phyloP scores from a whole-genome alignment of 1,140 invertebrate species.

The Palaemon carinicauda region DNA sequence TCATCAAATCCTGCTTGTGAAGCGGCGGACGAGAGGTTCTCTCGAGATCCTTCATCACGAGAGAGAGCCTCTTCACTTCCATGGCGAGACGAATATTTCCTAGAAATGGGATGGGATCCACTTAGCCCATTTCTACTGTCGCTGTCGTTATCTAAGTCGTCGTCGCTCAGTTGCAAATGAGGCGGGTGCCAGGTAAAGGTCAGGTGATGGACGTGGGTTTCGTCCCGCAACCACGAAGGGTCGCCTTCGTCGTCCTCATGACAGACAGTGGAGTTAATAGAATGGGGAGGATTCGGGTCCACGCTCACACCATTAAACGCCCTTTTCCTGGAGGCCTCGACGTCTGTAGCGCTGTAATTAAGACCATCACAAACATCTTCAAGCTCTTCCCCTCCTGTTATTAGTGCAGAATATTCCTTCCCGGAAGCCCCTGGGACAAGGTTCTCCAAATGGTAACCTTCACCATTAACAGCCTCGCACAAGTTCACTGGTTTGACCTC shows the following conservation, averaged over 20 bases:
- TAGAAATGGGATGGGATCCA: too few relatives aligned
- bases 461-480: neutral
- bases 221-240: neutral
- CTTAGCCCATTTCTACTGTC: neutral
- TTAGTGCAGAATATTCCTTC: neutral
- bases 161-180: neutral
- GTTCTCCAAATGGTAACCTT: neutral
- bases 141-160: neutral
- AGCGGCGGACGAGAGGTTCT: neutral
- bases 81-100: too few relatives aligned
- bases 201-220: neutral
- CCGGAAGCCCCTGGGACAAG: too few relatives aligned
- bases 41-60: too few relatives aligned
- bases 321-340: too few relatives aligned
- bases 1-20: neutral
- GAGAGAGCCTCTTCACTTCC: too few relatives aligned
- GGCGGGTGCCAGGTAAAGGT: neutral
- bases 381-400: neutral
- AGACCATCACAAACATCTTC: too few relatives aligned
- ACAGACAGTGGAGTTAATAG: neutral
- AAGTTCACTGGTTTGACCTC: neutral
- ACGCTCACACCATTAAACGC: neutral
- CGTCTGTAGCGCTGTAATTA: too few relatives aligned
- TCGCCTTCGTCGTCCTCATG: neutral
- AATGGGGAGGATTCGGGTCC: neutral